Evolutionary conservation across 2,888 invertebrate species (phyloP).

Genomic region (Euproctis similis): DNA sequence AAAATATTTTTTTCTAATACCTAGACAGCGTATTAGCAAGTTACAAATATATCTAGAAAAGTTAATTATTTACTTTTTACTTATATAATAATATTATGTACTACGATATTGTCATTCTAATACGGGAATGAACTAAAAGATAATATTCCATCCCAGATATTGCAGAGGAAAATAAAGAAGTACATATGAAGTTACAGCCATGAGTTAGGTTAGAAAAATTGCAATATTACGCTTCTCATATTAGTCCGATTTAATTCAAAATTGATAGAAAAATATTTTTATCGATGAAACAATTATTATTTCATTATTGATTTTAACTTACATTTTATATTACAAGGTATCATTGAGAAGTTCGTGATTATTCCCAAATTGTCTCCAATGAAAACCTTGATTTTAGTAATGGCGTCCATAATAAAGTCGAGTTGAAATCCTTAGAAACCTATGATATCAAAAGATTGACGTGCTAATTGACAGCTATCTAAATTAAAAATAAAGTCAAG

Average conservation of each 20-base stretch:
- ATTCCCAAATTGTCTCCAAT: slow-evolving; percentile 14
- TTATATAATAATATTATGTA: slow-evolving; percentile 43
- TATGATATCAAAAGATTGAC: slow-evolving; percentile 44
- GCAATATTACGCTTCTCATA: slow-evolving; percentile 26
- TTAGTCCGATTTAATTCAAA: slow-evolving; percentile 45
- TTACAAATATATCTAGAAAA: slow-evolving; percentile 45
- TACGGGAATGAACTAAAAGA: slow-evolving; percentile 36
- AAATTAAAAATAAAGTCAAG: slow-evolving; percentile 26
- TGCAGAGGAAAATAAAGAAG: slow-evolving; percentile 40
- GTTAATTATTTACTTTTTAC: slow-evolving; percentile 28
- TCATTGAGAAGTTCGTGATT: too few species aligned
- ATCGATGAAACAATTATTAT: slow-evolving; percentile 36
- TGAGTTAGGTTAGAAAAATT: slow-evolving; percentile 32
- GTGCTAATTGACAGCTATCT: slow-evolving; percentile 65
- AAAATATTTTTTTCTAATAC: slow-evolving; percentile 38
- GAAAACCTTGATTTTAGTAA: slow-evolving; percentile 14
- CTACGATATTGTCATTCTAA: slow-evolving; percentile 67
- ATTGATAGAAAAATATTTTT: slow-evolving; percentile 64
- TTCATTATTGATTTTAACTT: too few species aligned
- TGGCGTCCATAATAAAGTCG: slow-evolving; percentile 13
- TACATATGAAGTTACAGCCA: slow-evolving; percentile 37
- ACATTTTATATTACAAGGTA: too few species aligned
- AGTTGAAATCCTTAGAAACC: slow-evolving; percentile 17
- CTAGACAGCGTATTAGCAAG: slow-evolving; percentile 46
- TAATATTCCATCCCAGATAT: slow-evolving; percentile 64